Conservation (phyloP, 2,113 vertebrate species). For the Gulo gulo region DNA sequence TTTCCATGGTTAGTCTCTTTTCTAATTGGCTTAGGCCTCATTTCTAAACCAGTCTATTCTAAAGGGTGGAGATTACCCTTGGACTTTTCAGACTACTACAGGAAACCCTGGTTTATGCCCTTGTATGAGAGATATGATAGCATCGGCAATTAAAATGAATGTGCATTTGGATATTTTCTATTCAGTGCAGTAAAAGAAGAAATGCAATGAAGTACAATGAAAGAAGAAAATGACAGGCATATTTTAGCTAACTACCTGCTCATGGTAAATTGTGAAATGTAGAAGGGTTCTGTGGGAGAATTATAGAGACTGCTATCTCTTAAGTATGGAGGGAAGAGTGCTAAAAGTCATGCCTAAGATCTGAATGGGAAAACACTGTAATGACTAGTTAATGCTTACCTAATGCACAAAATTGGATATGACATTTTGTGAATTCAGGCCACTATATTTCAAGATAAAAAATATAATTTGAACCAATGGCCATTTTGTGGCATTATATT, state of each 20-base stretch:
- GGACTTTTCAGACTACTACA: not conserved
- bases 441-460: not conserved
- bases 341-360: not conserved
- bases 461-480: not conserved
- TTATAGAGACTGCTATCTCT: not conserved
- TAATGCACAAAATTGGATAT: not conserved
- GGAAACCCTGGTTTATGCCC: not conserved
- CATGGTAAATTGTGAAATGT: not conserved
- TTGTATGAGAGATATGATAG: not conserved
- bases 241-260: not conserved
- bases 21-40: not conserved
- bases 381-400: not conserved
- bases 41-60: not conserved
- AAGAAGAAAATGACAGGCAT: not conserved
- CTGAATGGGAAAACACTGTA: not conserved
- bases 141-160: not conserved
- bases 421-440: not conserved
- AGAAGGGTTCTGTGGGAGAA: not conserved
- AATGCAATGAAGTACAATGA: not conserved
- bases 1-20: not conserved
- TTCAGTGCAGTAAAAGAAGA: not conserved
- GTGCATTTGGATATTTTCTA: not conserved
- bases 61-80: not conserved
- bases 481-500: not conserved
- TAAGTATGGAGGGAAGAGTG: not conserved